Percentiles rank a stretch among this genome's conserved stretches.
phyloP scores from a whole-genome alignment of 2,113 vertebrate species.

The Haliaeetus leucogaster region DNA sequence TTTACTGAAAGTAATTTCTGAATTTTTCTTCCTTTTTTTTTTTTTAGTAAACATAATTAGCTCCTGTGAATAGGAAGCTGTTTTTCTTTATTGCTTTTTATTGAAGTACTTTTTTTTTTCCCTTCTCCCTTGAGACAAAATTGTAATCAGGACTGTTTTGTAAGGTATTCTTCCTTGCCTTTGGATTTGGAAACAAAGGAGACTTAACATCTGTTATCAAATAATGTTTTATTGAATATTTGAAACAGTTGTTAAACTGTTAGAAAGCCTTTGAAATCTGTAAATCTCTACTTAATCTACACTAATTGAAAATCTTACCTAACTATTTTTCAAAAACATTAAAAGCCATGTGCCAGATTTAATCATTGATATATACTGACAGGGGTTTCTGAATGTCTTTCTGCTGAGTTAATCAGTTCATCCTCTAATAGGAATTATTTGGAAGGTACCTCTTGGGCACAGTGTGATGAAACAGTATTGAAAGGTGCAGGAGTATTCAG shows the following conservation, averaged over 20 bases:
- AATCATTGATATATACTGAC: neutral
- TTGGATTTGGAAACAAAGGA: constrained; percentile 1
- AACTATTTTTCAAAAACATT: neutral
- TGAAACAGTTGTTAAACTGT: neutral
- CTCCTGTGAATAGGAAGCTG: neutral
- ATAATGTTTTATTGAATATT: neutral
- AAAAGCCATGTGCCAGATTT: neutral
- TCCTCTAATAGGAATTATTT: neutral
- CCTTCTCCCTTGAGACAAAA: neutral
- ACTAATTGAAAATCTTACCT: neutral
- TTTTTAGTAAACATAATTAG: neutral
- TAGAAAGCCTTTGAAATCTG: neutral
- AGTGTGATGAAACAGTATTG: neutral
- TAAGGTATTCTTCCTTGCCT: neutral
- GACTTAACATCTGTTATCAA: neutral
- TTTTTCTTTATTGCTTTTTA: neutral
- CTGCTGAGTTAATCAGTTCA: neutral
- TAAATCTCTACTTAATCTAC: neutral
- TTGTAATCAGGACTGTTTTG: neutral
- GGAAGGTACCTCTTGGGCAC: neutral
- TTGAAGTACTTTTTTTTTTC: neutral
- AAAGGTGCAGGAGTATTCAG: neutral
- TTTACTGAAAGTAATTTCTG: neutral
- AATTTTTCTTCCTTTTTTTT: neutral
- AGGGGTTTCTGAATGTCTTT: neutral